phyloP scores from a whole-genome alignment of 1,140 invertebrate genomes.

The Frieseomelitta varia region DNA sequence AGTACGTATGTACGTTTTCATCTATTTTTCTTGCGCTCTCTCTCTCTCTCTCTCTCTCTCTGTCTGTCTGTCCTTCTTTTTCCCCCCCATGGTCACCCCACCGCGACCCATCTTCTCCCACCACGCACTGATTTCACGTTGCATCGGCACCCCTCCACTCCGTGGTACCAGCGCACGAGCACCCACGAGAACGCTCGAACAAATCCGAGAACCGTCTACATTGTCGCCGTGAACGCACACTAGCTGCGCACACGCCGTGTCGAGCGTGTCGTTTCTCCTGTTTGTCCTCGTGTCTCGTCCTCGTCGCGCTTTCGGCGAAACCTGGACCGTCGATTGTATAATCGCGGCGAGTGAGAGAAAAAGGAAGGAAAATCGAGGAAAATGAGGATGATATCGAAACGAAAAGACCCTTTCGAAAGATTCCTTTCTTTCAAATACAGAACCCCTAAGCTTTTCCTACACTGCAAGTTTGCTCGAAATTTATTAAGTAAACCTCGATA shows the following conservation, averaged over 20 bases:
- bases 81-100: not conserved
- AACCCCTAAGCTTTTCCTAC: not conserved
- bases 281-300: not conserved
- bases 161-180: not conserved
- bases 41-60: not conserved
- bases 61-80: not conserved
- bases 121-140: constrained; percentile 14
- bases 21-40: not conserved
- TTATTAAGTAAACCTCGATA: not conserved
- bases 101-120: not conserved
- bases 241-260: constrained; percentile 37
- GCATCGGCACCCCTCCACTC: constrained; percentile 17
- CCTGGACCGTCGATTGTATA: constrained; percentile 67
- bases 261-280: constrained; percentile 34
- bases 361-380: constrained; percentile 15
- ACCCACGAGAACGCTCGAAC: constrained; percentile 44
- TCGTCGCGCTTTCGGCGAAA: not conserved
- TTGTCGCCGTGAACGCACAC: constrained; percentile 39
- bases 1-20: not conserved
- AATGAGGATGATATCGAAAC: constrained; percentile 70
- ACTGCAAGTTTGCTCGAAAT: rapidly evolving
- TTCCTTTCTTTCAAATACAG: constrained; percentile 50
- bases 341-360: constrained; percentile 65
- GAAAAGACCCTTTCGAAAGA: constrained; percentile 58
- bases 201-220: constrained; percentile 41